phyloP scores from a whole-genome alignment of 1,140 invertebrate genomes.

The Idris sp. region DNA sequence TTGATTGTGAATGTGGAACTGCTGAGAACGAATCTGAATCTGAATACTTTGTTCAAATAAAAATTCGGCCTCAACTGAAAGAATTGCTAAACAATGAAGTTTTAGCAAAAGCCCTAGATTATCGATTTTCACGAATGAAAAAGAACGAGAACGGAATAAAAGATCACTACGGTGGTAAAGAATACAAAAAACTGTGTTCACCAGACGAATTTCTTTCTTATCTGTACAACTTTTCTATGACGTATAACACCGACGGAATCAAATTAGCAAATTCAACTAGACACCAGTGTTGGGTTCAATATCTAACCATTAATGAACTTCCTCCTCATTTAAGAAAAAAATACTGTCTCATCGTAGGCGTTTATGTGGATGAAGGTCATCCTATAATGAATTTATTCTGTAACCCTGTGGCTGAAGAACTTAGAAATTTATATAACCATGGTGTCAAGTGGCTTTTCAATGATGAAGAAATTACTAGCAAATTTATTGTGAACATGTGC shows the following conservation, averaged over 20 bases:
- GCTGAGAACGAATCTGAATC: not conserved
- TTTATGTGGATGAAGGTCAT: slow-evolving; percentile 4
- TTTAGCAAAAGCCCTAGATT: too few species aligned
- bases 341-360: slow-evolving; percentile 12
- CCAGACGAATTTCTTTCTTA: too few species aligned
- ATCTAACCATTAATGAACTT: slow-evolving; percentile 7
- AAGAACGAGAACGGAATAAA: too few species aligned
- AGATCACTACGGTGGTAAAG: too few species aligned
- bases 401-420: slow-evolving; percentile 11
- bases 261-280: too few species aligned
- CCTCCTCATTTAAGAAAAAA: slow-evolving; percentile 14
- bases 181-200: too few species aligned
- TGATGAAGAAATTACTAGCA: slow-evolving; percentile 6
- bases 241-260: too few species aligned
- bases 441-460: slow-evolving; percentile 7
- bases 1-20: not conserved
- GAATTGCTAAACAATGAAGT: too few species aligned
- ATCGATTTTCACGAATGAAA: too few species aligned
- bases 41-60: not conserved
- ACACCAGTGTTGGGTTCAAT: too few species aligned
- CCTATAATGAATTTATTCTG: slow-evolving; percentile 6
- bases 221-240: too few species aligned
- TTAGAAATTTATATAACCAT: slow-evolving; percentile 5
- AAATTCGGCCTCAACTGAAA: not conserved
- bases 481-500: slow-evolving; percentile 14